Percentiles rank a stretch among this genome's conserved stretches.
Evolutionary conservation across 2,888 invertebrate genomes (phyloP).

Genomic region (Ischnus inquisitorius): DNA sequence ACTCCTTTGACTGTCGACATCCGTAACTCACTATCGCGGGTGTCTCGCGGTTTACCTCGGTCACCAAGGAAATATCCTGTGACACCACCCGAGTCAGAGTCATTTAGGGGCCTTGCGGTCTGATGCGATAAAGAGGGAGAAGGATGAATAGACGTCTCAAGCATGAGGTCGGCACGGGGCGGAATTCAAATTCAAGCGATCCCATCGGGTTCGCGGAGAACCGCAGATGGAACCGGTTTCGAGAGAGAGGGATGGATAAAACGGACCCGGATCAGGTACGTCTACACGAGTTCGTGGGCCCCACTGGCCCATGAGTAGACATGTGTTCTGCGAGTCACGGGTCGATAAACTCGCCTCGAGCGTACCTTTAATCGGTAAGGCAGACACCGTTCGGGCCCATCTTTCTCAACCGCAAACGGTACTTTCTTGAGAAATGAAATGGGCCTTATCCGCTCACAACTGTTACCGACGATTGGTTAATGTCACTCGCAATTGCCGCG

Average conservation of each 20-base stretch:
- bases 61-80: conserved; percentile 49
- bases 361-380: conserved; percentile 46
- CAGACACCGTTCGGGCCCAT: conserved; percentile 26
- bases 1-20: conserved; percentile 12
- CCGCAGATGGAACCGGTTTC: conserved; percentile 58
- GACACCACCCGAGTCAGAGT: conserved; percentile 9
- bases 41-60: conserved; percentile 13
- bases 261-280: conserved; percentile 47
- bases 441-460: conserved; percentile 27
- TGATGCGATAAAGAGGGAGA: neutral
- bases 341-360: neutral
- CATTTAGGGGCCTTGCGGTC: conserved; percentile 21
- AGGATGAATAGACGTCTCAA: neutral
- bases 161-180: conserved; percentile 48
- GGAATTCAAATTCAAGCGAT: conserved; percentile 62
- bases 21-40: neutral
- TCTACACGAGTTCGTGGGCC: conserved; percentile 41
- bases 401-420: conserved; percentile 2
- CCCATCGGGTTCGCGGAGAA: conserved; percentile 32
- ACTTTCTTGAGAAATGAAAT: neutral
- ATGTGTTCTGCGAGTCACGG: neutral
- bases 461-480: conserved; percentile 15
- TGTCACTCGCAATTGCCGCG: neutral
- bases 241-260: neutral
- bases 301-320: conserved; percentile 6